These are phyloP conservation scores for Agelaius tricolor DNA, from an alignment of 2,113 vertebrate species.

Conservation along the genomic window DNA sequence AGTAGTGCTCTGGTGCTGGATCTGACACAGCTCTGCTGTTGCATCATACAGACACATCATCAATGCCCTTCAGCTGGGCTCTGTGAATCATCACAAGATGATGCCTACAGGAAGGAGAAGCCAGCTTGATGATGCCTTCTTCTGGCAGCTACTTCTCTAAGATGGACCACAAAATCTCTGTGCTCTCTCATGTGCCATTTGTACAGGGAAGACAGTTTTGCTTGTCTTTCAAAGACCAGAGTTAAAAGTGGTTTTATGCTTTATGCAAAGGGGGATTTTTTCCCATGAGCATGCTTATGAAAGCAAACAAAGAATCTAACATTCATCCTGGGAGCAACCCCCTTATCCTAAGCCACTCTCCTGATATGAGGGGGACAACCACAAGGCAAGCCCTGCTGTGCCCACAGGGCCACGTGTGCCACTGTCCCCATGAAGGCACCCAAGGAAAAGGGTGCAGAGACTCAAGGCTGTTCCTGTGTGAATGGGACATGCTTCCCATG, in stretches of 20 bases:
- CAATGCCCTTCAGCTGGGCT: neutral
- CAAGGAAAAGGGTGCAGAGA: neutral
- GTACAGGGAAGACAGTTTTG: neutral
- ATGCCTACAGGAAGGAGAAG: neutral
- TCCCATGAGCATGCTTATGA: neutral
- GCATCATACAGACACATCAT: neutral
- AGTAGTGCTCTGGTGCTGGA: accelerated
- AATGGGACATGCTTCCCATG: neutral
- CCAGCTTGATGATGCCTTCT: neutral
- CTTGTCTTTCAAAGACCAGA: neutral
- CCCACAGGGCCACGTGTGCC: neutral
- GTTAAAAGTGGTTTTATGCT: neutral
- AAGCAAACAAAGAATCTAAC: neutral
- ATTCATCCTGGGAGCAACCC: neutral
- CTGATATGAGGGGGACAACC: neutral
- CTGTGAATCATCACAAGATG: neutral
- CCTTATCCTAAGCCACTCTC: neutral
- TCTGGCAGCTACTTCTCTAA: neutral
- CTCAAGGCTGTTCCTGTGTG: neutral
- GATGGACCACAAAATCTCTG: neutral
- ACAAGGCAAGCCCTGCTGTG: accelerated
- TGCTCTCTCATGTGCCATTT: neutral
- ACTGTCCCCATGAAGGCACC: accelerated
- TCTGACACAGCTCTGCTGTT: neutral
- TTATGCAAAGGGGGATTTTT: neutral